phyloP scores from a whole-genome alignment of 2,797 vertebrate species.

The Clarias fuscus region DNA sequence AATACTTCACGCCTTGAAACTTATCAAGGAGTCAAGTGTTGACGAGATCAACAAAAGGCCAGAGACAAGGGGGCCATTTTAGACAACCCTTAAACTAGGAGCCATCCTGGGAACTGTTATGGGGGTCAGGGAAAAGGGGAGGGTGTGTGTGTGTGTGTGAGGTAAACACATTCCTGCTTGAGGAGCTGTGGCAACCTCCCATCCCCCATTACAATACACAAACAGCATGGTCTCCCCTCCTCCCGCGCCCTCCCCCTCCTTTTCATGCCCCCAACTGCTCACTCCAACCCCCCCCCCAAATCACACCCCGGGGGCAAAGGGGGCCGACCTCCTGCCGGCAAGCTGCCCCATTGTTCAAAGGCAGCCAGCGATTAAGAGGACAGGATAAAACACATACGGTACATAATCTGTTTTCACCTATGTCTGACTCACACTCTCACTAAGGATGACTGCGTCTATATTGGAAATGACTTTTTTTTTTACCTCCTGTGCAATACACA shows the following conservation, averaged over 20 bases:
- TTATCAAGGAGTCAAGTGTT: slow-evolving; percentile 49
- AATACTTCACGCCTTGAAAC: background rate
- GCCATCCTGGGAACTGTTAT: slow-evolving; percentile 50
- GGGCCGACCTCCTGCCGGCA: slow-evolving; percentile 57
- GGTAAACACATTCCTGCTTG: slow-evolving; percentile 59
- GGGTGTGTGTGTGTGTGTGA: slow-evolving; percentile 39
- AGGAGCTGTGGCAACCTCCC: slow-evolving; percentile 54
- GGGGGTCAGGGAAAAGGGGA: slow-evolving; percentile 45
- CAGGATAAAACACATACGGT: slow-evolving; percentile 56
- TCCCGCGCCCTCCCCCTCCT: slow-evolving; percentile 21
- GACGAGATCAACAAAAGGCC: slow-evolving; percentile 40
- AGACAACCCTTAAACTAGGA: slow-evolving; percentile 38
- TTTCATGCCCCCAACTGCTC: slow-evolving; percentile 52
- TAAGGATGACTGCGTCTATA: slow-evolving; percentile 15
- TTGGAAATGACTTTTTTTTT: slow-evolving; percentile 1
- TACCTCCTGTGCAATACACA: background rate
- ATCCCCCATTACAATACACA: slow-evolving; percentile 57
- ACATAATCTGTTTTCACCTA: slow-evolving; percentile 58
- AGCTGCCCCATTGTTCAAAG: slow-evolving; percentile 60
- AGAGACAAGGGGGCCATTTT: slow-evolving; percentile 47
- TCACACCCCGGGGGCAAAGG: slow-evolving; percentile 53
- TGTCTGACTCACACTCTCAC: slow-evolving; percentile 37
- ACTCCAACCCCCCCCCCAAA: slow-evolving; percentile 44
- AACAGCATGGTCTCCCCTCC: slow-evolving; percentile 49
- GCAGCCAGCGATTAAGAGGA: slow-evolving; percentile 43